Percentiles rank a stretch among this genome's conserved stretches.
phyloP scores from a whole-genome alignment of 2,888 invertebrate species.

The Amiota mariae region DNA sequence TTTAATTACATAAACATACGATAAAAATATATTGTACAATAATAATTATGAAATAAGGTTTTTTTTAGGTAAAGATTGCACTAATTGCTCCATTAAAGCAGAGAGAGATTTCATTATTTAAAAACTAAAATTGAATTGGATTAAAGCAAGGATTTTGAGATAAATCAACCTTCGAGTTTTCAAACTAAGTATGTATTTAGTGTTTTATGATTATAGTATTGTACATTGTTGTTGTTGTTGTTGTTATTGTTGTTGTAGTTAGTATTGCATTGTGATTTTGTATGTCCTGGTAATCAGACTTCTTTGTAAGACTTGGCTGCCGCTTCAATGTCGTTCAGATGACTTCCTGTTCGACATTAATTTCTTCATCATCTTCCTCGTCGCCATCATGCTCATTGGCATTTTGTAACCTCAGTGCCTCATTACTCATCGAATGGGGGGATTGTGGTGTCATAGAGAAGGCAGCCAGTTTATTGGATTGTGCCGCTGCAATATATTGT shows the following conservation, averaged over 20 bases:
- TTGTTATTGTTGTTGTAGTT: no score
- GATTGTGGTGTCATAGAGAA: conserved; percentile 37
- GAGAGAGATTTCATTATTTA: conserved; percentile 16
- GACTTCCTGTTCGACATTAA: conserved; percentile 81
- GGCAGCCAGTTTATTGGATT: conserved; percentile 8
- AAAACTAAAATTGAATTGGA: not conserved
- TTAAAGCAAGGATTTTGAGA: conserved; percentile 2
- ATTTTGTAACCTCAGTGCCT: not conserved
- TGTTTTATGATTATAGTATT: no score
- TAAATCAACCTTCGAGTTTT: conserved; percentile 18
- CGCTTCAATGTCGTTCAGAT: not conserved
- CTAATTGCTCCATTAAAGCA: conserved; percentile 28
- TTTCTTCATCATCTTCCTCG: conserved; percentile 78
- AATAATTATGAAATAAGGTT: not conserved
- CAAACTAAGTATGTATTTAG: not conserved
- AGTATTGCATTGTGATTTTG: no score
- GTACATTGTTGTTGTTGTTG: no score
- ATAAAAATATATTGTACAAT: no score
- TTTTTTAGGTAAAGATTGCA: conserved; percentile 26
- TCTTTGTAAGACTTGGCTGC: not conserved
- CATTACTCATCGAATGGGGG: conserved; percentile 38
- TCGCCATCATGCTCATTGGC: conserved; percentile 22
- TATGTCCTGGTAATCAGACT: conserved; percentile 13
- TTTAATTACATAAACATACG: no score
- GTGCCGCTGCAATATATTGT: conserved; percentile 60